A percentile compares a stretch with the other conserved stretches of the same genome.
Conservation (phyloP, 1,140 invertebrate genomes). For the Rhynchophorus ferrugineus region DNA sequence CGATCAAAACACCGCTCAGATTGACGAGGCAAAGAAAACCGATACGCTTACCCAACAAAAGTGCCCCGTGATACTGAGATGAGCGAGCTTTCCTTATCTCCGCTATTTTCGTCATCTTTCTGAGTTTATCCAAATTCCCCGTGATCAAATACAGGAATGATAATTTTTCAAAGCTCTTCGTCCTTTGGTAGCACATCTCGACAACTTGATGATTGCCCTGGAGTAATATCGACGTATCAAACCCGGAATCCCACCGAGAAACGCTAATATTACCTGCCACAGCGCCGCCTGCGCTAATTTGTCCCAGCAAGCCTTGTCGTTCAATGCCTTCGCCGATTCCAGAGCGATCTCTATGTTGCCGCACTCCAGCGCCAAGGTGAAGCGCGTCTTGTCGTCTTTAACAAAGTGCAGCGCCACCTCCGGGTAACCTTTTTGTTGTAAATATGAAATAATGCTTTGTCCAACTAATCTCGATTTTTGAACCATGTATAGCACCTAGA, state of each 20-base stretch:
- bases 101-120: constrained; percentile 99
- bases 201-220: constrained; percentile 90
- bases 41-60: constrained; percentile 73
- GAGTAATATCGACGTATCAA: neutral
- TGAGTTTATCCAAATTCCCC: constrained; percentile 94
- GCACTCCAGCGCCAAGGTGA: constrained; percentile 94
- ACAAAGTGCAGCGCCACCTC: constrained; percentile 99
- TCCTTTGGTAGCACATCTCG: constrained; percentile 99
- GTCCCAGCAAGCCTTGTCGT: constrained; percentile 95
- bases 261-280: constrained; percentile 50
- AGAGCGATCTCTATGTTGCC: constrained; percentile 94
- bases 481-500: constrained; percentile 88
- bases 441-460: constrained; percentile 97
- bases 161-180: constrained; percentile 98
- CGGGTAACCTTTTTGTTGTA: constrained; percentile 99
- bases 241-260: neutral
- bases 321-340: constrained; percentile 89
- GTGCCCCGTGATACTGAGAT: constrained; percentile 91
- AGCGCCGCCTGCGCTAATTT: constrained; percentile 91
- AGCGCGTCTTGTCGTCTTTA: constrained; percentile 96
- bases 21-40: too few species aligned
- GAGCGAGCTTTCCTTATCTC: constrained; percentile 93
- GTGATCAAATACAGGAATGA: constrained; percentile 98
- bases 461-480: constrained; percentile 93
- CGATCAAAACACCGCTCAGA: too few species aligned